A percentile compares a stretch with the other conserved stretches of the same genome.
Conservation (phyloP, 1,140 invertebrate genomes). For the Ericerus pela region DNA sequence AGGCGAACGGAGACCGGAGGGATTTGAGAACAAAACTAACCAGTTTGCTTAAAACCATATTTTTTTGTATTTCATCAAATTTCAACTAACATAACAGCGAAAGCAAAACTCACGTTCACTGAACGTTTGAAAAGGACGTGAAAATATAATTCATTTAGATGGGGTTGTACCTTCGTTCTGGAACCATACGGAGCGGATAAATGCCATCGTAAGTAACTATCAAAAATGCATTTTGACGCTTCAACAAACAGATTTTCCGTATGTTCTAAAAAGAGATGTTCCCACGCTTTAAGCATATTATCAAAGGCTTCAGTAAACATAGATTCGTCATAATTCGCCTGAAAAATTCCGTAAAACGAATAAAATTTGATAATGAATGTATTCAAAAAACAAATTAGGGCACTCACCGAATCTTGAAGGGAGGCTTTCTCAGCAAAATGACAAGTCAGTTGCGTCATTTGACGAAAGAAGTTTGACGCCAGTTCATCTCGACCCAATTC, state of each 20-base stretch:
- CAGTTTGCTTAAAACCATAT: too few species aligned
- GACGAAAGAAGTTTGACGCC: background rate
- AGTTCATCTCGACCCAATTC: slow-evolving; percentile 1
- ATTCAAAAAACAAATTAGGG: background rate
- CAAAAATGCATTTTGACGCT: slow-evolving; percentile 47
- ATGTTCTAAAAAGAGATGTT: slow-evolving; percentile 37
- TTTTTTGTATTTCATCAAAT: too few species aligned
- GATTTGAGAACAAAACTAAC: too few species aligned
- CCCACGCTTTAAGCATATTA: slow-evolving; percentile 64
- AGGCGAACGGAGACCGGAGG: too few species aligned
- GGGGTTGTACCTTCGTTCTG: background rate
- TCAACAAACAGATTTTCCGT: slow-evolving; percentile 38
- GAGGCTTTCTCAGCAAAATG: slow-evolving; percentile 53
- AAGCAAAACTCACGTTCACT: background rate
- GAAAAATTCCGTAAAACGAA: slow-evolving; percentile 17
- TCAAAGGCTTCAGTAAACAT: slow-evolving; percentile 65
- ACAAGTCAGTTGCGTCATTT: slow-evolving; percentile 52
- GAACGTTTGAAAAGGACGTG: too few species aligned
- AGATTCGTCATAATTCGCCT: slow-evolving; percentile 43
- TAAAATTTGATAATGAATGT: slow-evolving; percentile 4
- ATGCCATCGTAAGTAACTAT: slow-evolving; percentile 66
- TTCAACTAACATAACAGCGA: too few species aligned
- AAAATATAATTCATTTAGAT: too few species aligned
- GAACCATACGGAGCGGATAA: slow-evolving; percentile 64
- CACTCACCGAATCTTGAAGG: slow-evolving; percentile 53